phyloP scores from a whole-genome alignment of 2,113 vertebrate genomes.

The Oophaga pumilio region DNA sequence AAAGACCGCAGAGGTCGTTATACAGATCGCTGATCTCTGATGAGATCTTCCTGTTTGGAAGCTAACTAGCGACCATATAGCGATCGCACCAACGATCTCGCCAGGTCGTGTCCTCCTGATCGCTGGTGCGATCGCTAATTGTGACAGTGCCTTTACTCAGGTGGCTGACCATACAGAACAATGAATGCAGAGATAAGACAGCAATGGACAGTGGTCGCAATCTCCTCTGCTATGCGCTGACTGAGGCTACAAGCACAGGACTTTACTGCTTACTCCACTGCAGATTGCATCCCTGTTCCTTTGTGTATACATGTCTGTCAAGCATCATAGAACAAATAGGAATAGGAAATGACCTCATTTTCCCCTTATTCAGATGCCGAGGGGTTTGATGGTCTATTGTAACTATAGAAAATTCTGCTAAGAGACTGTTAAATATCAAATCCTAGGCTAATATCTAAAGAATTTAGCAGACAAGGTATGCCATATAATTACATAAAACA shows the following conservation, averaged over 20 bases:
- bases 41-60: too few relatives aligned
- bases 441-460: background rate
- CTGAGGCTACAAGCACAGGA: background rate
- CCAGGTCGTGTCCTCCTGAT: too few relatives aligned
- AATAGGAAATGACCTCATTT: slow-evolving; percentile 20
- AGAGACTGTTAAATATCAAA: background rate
- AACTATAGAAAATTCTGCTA: background rate
- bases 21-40: too few relatives aligned
- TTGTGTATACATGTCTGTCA: slow-evolving; percentile 4
- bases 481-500: background rate
- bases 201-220: background rate
- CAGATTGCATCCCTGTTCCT: background rate
- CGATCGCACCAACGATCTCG: too few relatives aligned
- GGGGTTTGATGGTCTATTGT: background rate
- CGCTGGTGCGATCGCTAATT: too few relatives aligned
- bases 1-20: too few relatives aligned
- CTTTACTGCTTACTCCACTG: background rate
- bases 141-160: too few relatives aligned
- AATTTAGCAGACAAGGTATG: background rate
- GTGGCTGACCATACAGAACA: background rate
- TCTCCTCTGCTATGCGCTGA: background rate
- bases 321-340: slow-evolving; percentile 19
- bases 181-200: background rate
- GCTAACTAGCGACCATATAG: too few relatives aligned
- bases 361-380: background rate